Evolutionary conservation across 2,888 invertebrate genomes (phyloP), one percentile per base, ranked within the genome.

Genomic region (Ormyrus rosae): DNA sequence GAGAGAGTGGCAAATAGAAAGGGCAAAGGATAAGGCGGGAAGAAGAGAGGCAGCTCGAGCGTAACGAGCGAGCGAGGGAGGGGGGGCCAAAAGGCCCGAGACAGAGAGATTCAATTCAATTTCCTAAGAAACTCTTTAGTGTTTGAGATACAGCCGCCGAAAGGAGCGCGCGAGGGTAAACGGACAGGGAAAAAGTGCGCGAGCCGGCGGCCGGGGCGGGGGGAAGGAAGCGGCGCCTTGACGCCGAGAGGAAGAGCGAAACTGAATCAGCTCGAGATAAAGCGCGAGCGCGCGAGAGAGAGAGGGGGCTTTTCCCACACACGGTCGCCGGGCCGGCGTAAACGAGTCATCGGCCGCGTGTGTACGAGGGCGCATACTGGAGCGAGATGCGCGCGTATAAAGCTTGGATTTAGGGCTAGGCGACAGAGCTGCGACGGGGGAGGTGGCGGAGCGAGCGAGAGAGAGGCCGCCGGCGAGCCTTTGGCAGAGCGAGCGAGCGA

Each of bases 51-150:
- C 9, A 63, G 34, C 63, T 56, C 56, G n/a, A 46, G 19, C 69
- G 56, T 56, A 69, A 56, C 61, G 60, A 71, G 34, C 55, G 67
- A 48, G 73, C 55, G 50, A 11, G 50, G 55, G n/a, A 11, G 55
- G n/a, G 34, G 34, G 51, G 8, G 10, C 13, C 2, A 19, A 70
- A 19, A 13, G 13, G 48, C 5, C 9, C 11, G 58, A 65, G 61
- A 65, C 56, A 71, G 65, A 72, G 51, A 85, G 86, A 86, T 90
- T 86, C 87, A 87, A 89, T 90, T 89, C 87, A 88, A 88, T 88
- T 90, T 89, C 85, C 86, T 86, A 87, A 86, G 88, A 87, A 88
- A 88, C 86, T 88, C 87, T 88, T 88, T 86, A 88, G 88, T 84
- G 65, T 86, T 87, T 86, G 87, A 87, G 87, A 89, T 88, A 87